phyloP scores from a whole-genome alignment of 2,113 vertebrate genomes.

The Nasalis larvatus region DNA sequence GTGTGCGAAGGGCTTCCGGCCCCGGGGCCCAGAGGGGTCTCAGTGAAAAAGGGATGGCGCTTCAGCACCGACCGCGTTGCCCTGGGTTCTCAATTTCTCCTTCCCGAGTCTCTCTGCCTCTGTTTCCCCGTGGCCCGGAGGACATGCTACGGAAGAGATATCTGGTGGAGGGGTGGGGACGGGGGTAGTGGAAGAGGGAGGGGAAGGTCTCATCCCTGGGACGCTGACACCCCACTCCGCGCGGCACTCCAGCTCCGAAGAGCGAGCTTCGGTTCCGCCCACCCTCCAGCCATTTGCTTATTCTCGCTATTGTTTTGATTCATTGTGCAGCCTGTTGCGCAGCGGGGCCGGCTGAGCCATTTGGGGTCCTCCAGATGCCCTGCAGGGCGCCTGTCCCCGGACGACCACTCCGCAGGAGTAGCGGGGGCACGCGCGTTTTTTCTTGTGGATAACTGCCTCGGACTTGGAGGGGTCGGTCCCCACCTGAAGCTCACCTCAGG shows the following conservation, averaged over 20 bases:
- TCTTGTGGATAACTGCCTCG: background rate
- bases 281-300: background rate
- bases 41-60: background rate
- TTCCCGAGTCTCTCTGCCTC: background rate
- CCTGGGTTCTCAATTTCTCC: background rate
- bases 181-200: fast-evolving
- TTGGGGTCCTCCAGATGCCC: background rate
- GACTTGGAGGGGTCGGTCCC: background rate
- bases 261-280: background rate
- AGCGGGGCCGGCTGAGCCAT: background rate
- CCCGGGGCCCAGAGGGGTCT: background rate
- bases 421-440: no score
- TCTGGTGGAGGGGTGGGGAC: no score
- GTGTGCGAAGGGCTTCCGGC: fast-evolving
- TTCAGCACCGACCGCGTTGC: background rate
- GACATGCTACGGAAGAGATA: background rate
- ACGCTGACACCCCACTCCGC: background rate
- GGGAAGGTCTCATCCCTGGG: background rate
- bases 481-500: constrained; percentile 54
- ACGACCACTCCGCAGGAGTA: background rate
- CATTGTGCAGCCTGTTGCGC: constrained; percentile 41
- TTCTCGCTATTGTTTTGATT: background rate
- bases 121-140: background rate
- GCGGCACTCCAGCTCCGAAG: background rate
- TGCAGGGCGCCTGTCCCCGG: background rate